Evolutionary conservation across 2,113 vertebrate genomes (phyloP), one percentile per base, ranked within the genome.

Genomic region (Lepus timidus): DNA sequence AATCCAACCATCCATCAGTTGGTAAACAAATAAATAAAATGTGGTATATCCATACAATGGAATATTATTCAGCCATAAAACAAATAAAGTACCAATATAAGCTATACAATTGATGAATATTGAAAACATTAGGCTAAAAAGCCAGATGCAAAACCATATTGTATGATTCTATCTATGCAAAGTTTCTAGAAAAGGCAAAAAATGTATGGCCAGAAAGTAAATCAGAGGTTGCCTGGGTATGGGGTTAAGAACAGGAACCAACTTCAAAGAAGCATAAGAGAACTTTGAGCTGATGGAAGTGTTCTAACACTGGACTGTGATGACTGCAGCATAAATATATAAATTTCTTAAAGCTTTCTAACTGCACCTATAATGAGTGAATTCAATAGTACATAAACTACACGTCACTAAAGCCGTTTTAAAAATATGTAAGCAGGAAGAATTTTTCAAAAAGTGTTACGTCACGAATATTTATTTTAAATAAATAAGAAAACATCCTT

Each of bases 181-280:
- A 93, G 91, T 81, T 91, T 93, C 90, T 94, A 81, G 49, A 83
- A 79, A 84, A 80, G 51, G 9, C 29, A 85, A 82, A 88, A 95
- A 85, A 23, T 74, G 84, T 0, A 89, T 27, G 70, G 31, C 62
- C 65, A 95, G 33, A 96, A 95, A 86, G 58, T n/a, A 84, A 27
- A 84, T 65, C 13, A 92, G 7, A 4, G 78, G 10, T 58, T 85
- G 51, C 61, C 31, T 49, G 14, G 33, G 31, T 84, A n/a, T 80
- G 19, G 2, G 23, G 3, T 5, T 65, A 94, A 8, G 25, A 88
- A 82, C 9, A 83, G 13, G 17, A 94, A 82, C 10, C 52, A 73
- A 80, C 39, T 86, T 39, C 44, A 93, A 93, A 23, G 1, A 17
- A 85, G 78, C 61, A 88, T 16, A 79, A 93, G 83, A n/a, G 65